Evolutionary conservation across 2,797 vertebrate genomes (phyloP).

Genomic region (Cossypha polioptera): DNA sequence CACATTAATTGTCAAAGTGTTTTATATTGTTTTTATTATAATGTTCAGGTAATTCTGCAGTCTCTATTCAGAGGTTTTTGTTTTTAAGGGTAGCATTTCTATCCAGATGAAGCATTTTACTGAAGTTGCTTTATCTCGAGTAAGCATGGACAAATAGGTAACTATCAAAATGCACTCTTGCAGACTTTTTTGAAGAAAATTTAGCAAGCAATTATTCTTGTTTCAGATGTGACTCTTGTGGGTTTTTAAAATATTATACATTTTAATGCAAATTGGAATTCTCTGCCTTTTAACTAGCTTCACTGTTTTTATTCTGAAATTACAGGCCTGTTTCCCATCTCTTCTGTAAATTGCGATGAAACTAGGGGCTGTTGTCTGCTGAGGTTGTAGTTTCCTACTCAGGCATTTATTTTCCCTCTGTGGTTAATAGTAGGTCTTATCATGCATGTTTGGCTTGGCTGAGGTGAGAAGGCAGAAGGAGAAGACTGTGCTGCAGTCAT

Average conservation of each 20-base stretch:
- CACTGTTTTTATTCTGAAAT: conserved; percentile 25
- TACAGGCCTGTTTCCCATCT: neutral
- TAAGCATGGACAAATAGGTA: neutral
- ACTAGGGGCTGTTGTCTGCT: neutral
- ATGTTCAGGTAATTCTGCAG: neutral
- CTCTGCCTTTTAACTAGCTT: neutral
- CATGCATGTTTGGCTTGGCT: conserved; percentile 1
- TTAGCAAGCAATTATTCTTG: neutral
- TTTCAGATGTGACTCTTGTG: neutral
- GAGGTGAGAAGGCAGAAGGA: neutral
- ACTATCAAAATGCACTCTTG: neutral
- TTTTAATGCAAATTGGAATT: neutral
- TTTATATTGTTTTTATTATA: neutral
- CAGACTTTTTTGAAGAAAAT: neutral
- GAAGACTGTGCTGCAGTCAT: neutral
- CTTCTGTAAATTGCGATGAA: neutral
- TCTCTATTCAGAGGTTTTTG: neutral
- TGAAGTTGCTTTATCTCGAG: neutral
- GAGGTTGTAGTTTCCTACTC: neutral
- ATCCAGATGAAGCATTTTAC: neutral
- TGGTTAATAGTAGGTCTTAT: neutral
- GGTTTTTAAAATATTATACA: neutral
- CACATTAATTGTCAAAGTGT: neutral
- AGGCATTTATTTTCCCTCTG: neutral
- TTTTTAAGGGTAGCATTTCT: neutral